A percentile compares a stretch with the other conserved stretches of the same genome.
These are phyloP conservation scores for Poeciliopsis prolifica DNA, from an alignment of 2,113 vertebrate species.

Conservation along the genomic window DNA sequence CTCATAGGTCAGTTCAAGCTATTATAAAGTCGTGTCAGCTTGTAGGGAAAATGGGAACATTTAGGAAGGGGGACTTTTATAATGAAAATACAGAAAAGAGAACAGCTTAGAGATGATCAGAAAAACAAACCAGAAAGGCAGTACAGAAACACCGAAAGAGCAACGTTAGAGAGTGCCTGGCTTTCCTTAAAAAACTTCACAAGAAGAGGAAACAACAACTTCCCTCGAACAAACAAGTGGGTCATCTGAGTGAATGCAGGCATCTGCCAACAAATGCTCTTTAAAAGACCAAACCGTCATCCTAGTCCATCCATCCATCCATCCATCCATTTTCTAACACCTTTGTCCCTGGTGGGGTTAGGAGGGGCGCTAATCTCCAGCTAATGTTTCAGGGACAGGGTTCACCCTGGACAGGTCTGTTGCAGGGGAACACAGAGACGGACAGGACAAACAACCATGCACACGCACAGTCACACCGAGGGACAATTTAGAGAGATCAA, in stretches of 20 bases:
- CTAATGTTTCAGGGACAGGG: no score
- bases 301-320: no score
- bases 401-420: no score
- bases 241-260: background rate
- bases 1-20: constrained; percentile 39
- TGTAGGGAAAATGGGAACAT: constrained; percentile 36
- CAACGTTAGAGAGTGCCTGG: background rate
- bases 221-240: background rate
- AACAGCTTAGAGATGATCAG: constrained; percentile 16
- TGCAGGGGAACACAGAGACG: no score
- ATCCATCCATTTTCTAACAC: no score
- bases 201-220: background rate
- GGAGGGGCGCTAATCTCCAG: no score
- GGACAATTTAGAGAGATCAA: no score
- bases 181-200: constrained; percentile 1
- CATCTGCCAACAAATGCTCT: background rate
- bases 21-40: constrained; percentile 40
- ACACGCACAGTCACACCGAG: no score
- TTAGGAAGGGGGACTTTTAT: constrained; percentile 14
- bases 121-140: constrained; percentile 25
- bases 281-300: background rate
- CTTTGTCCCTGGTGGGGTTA: no score
- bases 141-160: background rate
- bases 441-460: no score
- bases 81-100: constrained; percentile 36